Evolutionary conservation across 2,888 invertebrate genomes (phyloP).

Genomic region (Clepsis dumicolana): DNA sequence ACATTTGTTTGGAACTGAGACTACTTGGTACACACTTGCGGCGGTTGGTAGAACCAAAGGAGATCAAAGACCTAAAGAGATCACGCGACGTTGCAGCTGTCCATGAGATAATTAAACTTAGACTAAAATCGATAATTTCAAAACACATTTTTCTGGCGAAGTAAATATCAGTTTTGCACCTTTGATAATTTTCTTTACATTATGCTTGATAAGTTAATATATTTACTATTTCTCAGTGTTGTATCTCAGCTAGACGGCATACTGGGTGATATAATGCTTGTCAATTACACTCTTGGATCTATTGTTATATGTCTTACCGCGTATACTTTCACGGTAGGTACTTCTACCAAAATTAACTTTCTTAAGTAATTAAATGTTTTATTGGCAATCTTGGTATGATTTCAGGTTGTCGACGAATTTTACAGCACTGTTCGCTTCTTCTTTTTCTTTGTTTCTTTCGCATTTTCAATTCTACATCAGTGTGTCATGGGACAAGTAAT

Average conservation of each 20-base stretch:
- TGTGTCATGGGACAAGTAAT: conserved; percentile 76
- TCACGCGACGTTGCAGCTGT: conserved; percentile 46
- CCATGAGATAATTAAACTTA: conserved; percentile 55
- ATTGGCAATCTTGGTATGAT: conserved; percentile 37
- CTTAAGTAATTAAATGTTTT: background rate
- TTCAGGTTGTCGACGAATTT: conserved; percentile 69
- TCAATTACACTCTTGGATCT: conserved; percentile 71
- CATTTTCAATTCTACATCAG: conserved; percentile 67
- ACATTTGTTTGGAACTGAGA: conserved; percentile 73
- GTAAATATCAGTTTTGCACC: conserved; percentile 52
- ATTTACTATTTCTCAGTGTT: conserved; percentile 55
- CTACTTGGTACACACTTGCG: conserved; percentile 64
- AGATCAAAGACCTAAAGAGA: conserved; percentile 54
- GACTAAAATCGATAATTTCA: conserved; percentile 64
- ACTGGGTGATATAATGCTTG: conserved; percentile 68
- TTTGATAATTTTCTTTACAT: background rate
- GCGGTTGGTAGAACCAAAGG: conserved; percentile 57
- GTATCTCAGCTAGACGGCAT: conserved; percentile 62
- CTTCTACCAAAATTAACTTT: background rate
- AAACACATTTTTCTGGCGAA: conserved; percentile 63
- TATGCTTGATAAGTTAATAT: background rate
- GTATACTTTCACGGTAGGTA: conserved; percentile 71
- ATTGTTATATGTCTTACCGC: conserved; percentile 76
- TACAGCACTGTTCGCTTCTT: conserved; percentile 72
- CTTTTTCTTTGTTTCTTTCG: conserved; percentile 68